These are phyloP conservation scores for Crossocerus cetratus DNA, from an alignment of 2,888 invertebrate genomes.

Conservation along the genomic window DNA sequence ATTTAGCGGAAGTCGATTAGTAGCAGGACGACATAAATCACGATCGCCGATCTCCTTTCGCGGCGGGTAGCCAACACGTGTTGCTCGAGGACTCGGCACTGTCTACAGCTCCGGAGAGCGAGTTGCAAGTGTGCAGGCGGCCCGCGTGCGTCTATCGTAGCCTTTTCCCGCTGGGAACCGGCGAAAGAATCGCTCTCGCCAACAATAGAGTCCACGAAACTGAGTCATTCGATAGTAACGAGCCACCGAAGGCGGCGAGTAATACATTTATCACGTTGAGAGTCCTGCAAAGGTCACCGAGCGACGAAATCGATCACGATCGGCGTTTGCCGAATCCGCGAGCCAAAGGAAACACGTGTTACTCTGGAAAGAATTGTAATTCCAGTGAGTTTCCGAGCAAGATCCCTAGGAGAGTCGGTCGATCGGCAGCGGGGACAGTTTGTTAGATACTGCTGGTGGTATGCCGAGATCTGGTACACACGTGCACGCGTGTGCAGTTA, in stretches of 20 bases:
- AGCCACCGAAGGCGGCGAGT: slow-evolving; percentile 24
- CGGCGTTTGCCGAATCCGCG: slow-evolving; percentile 15
- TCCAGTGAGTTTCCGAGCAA: too few species aligned
- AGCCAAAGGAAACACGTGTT: slow-evolving; percentile 21
- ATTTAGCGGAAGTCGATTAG: slow-evolving; percentile 50
- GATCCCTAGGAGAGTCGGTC: not conserved
- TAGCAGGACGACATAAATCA: slow-evolving; percentile 44
- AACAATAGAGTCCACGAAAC: slow-evolving; percentile 38
- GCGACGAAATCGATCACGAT: slow-evolving; percentile 37
- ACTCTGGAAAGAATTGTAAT: slow-evolving; percentile 15
- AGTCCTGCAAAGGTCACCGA: slow-evolving; percentile 36
- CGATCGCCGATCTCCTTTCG: slow-evolving; percentile 38
- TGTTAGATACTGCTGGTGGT: not conserved
- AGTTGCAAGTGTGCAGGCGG: not conserved
- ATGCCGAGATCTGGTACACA: not conserved
- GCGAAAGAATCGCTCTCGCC: slow-evolving; percentile 9
- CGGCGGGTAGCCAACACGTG: slow-evolving; percentile 38
- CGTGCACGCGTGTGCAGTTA: too few species aligned
- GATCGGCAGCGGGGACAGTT: not conserved
- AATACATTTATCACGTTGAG: slow-evolving; percentile 47
- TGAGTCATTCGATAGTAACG: slow-evolving; percentile 50
- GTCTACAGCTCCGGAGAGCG: slow-evolving; percentile 22
- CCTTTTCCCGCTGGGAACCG: slow-evolving; percentile 21
- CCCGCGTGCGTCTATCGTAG: not conserved
- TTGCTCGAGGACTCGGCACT: slow-evolving; percentile 46